Base-by-base conservation (phyloP, 2,797 vertebrate species). In the Hemibagrus guttatus region DNA sequence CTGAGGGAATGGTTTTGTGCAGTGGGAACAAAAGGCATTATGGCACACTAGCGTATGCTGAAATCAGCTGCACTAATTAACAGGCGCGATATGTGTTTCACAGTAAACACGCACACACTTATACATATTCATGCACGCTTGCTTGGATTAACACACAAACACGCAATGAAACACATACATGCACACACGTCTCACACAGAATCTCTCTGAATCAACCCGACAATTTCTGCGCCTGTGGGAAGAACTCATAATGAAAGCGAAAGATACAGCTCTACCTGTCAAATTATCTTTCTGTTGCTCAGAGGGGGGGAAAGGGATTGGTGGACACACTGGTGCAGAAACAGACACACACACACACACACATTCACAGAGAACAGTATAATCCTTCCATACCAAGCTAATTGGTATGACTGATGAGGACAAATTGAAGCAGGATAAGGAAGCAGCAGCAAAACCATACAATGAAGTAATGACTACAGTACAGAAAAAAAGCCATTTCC, bases 331-430 rank as follows among this genome's bases (percentile, higher is more conserved):
- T 66, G n/a, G 80, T 52, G 80, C n/a, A 49, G 59, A 54, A 75
- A 71, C 49, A 56, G 14, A 39, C 52, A 61, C 21, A 35, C 76
- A 80, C 78, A 31, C 49, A 72, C 69, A 58, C 23, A 66, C 76
- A 78, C 68, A 42, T 28, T 28, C 42, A 64, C 63, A 79, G 23
- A 86, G 71, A 86, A 46, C 63, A 83, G 81, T 75, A 63, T 89
- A 88, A 89, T 87, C 87, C 83, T 69, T 83, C 78, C 69, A 85
- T 66, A 85, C 66, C 49, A 66, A 85, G 87, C 84, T 88, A 90
- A 88, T 87, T 88, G 87, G 87, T 72, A 88, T 87, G 88, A 89
- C 86, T 88, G 88, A 89, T 89, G 86, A 86, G 85, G 58, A 89
- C 86, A 86, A 87, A 90, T 86, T 89, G 88, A 84, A 85, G 85